Evolutionary conservation across 2,888 invertebrate genomes (phyloP), one percentile per base, ranked within the genome.

Genomic region (Nipponacmea schrenckii): DNA sequence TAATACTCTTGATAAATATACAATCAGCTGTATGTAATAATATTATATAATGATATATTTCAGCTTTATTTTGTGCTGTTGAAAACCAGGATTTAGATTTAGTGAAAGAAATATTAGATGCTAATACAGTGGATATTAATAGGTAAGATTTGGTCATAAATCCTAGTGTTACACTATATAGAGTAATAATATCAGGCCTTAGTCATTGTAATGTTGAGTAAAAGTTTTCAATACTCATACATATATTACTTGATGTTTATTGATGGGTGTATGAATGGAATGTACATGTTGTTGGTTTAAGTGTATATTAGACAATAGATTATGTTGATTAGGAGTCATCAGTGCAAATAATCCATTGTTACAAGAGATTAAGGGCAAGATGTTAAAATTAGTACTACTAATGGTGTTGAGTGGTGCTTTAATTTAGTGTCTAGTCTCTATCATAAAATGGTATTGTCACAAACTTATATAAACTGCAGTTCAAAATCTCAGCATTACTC

Each of bases 21-120:
- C 8, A 39, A 39, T 31, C n/a, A n/a, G n/a, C n/a, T n/a, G n/a
- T n/a, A n/a, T n/a, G n/a, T n/a, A 7, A 39, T 39, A 39, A 39
- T 39, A 39, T 39, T 39, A 39, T 10, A 39, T 2, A 39, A 39
- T 39, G 39, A 5, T 39, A 39, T 39, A 8, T 87, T 86, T 50
- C 92, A 97, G 97, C 96, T 69, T 91, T 97, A 66, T 96, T 98
- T 88, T 94, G 95, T 50, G 97, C 97, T 8, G 96, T 98, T 50
- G 98, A 98, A 90, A 95, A 97, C 90, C 96, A 96, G 69, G 96
- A 98, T 89, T 90, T 96, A 84, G 97, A 97, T 85, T 95, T 96
- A 87, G 95, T 96, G 12, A 92, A 94, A 82, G 94, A 95, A 70
- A 96, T 98, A 85, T 91, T 98, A 86, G 95, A 96, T 85, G 95